Conservation (phyloP, 2,113 vertebrate genomes). For the Thalassoma bifasciatum region DNA sequence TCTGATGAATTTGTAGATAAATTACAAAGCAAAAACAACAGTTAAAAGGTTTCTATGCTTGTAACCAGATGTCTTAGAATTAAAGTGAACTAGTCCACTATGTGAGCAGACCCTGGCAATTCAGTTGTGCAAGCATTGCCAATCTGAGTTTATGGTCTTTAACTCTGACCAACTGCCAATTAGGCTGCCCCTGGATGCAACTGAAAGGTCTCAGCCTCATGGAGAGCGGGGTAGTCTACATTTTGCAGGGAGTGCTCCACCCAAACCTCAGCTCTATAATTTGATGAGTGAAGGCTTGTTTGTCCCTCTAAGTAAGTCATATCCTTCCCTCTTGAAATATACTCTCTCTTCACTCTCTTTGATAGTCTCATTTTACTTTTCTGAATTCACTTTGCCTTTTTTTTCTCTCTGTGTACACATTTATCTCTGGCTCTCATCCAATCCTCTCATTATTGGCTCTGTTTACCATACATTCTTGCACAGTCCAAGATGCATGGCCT, state of each 20-base stretch:
- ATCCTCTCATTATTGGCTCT: not conserved
- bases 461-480: not conserved
- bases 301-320: conserved; percentile 67
- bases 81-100: conserved; percentile 20
- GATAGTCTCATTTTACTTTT: conserved; percentile 31
- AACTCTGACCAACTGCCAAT: conserved; percentile 82
- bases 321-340: conserved; percentile 47
- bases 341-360: conserved; percentile 27
- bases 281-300: conserved; percentile 72
- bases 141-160: conserved; percentile 69
- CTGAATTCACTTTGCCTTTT: not conserved
- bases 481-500: conserved; percentile 7
- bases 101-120: conserved; percentile 20
- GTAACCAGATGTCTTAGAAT: conserved; percentile 2
- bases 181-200: conserved; percentile 69
- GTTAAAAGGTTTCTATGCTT: not conserved
- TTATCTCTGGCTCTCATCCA: not conserved
- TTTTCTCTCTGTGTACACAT: not conserved
- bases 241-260: conserved; percentile 75
- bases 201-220: conserved; percentile 60
- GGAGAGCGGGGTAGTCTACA: conserved; percentile 66
- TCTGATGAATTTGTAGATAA: not conserved
- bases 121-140: conserved; percentile 59
- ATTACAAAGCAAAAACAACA: not conserved
- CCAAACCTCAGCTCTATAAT: conserved; percentile 78